phyloP scores from a whole-genome alignment of 2,113 vertebrate genomes.

The Gobio gobio region DNA sequence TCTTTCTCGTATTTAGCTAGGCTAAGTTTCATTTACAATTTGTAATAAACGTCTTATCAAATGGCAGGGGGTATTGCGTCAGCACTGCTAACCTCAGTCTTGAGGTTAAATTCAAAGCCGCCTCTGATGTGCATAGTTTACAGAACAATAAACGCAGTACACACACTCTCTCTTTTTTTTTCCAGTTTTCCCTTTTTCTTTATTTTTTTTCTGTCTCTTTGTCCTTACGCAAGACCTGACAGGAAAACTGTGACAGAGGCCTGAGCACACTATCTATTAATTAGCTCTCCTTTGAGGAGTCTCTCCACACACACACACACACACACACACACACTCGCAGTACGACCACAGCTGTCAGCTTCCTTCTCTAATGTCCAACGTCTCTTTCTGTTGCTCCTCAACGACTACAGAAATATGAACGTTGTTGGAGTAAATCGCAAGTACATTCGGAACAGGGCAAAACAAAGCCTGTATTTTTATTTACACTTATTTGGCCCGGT shows the following conservation, averaged over 20 bases:
- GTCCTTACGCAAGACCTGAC: constrained; percentile 47
- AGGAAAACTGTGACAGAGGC: constrained; percentile 56
- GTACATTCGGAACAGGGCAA: constrained; percentile 30
- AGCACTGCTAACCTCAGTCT: constrained; percentile 20
- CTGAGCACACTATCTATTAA: constrained; percentile 63
- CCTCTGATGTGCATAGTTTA: constrained; percentile 39
- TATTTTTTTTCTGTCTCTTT: constrained; percentile 7
- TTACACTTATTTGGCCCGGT: constrained; percentile 40
- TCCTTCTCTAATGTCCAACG: constrained; percentile 43
- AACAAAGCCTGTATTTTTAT: constrained; percentile 47
- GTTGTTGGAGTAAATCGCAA: constrained; percentile 26
- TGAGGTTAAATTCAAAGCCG: constrained; percentile 50
- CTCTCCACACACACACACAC: not conserved
- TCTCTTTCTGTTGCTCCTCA: constrained; percentile 12
- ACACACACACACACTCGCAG: not conserved
- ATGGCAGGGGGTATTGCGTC: constrained; percentile 24
- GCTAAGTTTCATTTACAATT: constrained; percentile 55
- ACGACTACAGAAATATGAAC: constrained; percentile 23
- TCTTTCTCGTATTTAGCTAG: constrained; percentile 50
- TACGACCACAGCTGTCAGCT: constrained; percentile 39
- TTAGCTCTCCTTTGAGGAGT: constrained; percentile 59
- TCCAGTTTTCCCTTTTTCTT: not conserved
- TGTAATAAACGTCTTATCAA: constrained; percentile 54
- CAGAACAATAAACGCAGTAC: constrained; percentile 54
- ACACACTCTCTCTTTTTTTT: constrained; percentile 20